phyloP scores from a whole-genome alignment of 2,113 vertebrate species.

The Peucedramus taeniatus region DNA sequence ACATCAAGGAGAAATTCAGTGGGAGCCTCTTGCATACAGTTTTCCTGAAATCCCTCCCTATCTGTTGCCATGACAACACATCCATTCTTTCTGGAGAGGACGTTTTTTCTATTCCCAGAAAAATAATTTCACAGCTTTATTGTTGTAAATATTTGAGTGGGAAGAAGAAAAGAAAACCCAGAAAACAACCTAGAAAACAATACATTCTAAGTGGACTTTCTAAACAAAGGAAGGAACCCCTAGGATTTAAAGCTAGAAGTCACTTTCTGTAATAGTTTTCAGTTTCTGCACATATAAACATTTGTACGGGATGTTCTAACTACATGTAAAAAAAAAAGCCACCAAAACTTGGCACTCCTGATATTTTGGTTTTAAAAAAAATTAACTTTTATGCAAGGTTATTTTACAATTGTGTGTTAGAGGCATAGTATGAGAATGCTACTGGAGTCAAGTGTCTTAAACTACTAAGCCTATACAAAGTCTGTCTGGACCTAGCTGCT shows the following conservation, averaged over 20 bases:
- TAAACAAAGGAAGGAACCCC: not conserved
- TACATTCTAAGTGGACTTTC: not conserved
- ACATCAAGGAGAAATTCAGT: not conserved
- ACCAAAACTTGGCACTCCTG: rapidly evolving
- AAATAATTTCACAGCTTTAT: not conserved
- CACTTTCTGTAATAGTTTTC: not conserved
- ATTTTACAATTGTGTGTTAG: not conserved
- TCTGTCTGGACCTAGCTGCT: not conserved
- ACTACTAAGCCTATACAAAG: not conserved
- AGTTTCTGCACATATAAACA: not conserved
- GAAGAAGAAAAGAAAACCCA: not conserved
- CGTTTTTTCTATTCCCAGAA: not conserved
- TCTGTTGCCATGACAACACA: constrained; percentile 11
- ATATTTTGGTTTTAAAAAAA: not conserved
- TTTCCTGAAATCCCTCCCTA: not conserved
- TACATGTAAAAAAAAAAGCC: rapidly evolving
- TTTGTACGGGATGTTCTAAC: not conserved
- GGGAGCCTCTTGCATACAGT: not conserved
- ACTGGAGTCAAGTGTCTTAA: not conserved
- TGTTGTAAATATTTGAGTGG: not conserved
- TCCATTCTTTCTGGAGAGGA: not conserved
- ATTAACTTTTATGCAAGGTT: not conserved
- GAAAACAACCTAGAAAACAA: not conserved
- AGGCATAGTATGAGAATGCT: not conserved
- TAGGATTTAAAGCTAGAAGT: not conserved